Evolutionary conservation across 1,140 invertebrate species (phyloP).

Genomic region (Diorhabda carinulata): DNA sequence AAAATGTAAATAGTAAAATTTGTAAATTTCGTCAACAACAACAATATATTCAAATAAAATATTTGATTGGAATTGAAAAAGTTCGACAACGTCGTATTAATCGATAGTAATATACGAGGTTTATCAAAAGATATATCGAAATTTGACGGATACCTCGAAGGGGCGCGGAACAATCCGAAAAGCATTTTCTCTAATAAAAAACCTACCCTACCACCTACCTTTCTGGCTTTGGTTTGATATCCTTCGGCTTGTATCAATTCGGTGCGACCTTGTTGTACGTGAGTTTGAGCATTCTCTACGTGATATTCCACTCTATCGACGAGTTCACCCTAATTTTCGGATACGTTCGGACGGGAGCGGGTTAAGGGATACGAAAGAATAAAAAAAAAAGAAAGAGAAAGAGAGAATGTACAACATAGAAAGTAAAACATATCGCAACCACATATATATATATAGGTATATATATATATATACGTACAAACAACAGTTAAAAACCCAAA

Average conservation of each 20-base stretch:
- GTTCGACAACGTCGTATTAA: too few relatives aligned
- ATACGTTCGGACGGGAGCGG: conserved; percentile 22
- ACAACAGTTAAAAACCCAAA: conserved; percentile 29
- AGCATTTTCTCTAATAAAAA: conserved; percentile 3
- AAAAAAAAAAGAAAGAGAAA: conserved; percentile 30
- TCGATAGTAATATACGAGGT: too few relatives aligned
- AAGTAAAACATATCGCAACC: conserved; percentile 21
- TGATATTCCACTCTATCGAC: conserved; percentile 90
- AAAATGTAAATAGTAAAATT: too few relatives aligned
- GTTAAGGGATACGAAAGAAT: conserved; percentile 22
- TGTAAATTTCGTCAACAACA: too few relatives aligned
- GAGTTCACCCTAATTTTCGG: conserved; percentile 73
- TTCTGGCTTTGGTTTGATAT: conserved; percentile 82
- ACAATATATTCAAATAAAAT: too few relatives aligned
- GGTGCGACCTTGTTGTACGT: conserved; percentile 72
- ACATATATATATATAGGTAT: conserved; percentile 19
- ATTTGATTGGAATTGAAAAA: too few relatives aligned
- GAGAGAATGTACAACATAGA: conserved; percentile 21
- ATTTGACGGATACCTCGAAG: too few relatives aligned
- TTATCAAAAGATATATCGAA: too few relatives aligned
- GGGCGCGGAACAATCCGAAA: neutral
- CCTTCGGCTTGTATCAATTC: conserved; percentile 75
- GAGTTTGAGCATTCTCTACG: conserved; percentile 75
- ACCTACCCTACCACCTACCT: conserved; percentile 61
- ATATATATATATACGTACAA: conserved; percentile 22